Evolutionary conservation across 2,888 invertebrate genomes (phyloP), one percentile per base, ranked within the genome.

Genomic region (Brachylomia viminalis): DNA sequence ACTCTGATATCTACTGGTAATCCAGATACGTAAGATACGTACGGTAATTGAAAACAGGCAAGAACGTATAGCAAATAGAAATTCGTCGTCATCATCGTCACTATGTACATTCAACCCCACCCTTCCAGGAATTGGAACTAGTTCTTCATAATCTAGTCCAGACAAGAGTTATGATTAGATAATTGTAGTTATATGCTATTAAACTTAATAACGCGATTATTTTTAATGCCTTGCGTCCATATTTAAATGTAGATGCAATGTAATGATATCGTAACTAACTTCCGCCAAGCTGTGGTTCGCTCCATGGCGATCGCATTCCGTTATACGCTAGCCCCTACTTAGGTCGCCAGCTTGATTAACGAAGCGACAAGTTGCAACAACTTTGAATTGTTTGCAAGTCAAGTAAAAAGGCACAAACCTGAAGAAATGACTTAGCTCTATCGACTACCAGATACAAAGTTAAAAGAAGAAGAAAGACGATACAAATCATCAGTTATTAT

Each of bases 251-350:
- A 80, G 86, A 83, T 82, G 72, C 58, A 61, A 80, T 86, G 79
- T 76, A 80, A 86, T 87, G 83, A 82, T 87, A 85, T 82, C 80
- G 82, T 82, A 81, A 85, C 85, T 86, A 74, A 84, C 85, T 88
- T 91, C 89, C 90, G 88, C 89, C 88, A 88, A 89, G 87, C 89
- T 81, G 85, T 77, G 79, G 80, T 80, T 76, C 75, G 79, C 80
- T 84, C 68, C 69, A 80, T 75, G 71, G 80, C 86, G 85, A 90
- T 88, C 90, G 89, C 92, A 91, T 93, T 93, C 94, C 94, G 94
- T 94, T 94, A 93, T 89, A 74, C 77, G 72, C 78, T 58, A 80
- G 76, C 78, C 84, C 69, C 75, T 82, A 91, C 86, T 86, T 80
- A 84, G 74, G 66, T 85, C 87, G 82, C 78, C 75, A 82, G 89